These are phyloP conservation scores for Lanius ludovicianus DNA, from an alignment of 2,113 vertebrate species.

Conservation along the genomic window DNA sequence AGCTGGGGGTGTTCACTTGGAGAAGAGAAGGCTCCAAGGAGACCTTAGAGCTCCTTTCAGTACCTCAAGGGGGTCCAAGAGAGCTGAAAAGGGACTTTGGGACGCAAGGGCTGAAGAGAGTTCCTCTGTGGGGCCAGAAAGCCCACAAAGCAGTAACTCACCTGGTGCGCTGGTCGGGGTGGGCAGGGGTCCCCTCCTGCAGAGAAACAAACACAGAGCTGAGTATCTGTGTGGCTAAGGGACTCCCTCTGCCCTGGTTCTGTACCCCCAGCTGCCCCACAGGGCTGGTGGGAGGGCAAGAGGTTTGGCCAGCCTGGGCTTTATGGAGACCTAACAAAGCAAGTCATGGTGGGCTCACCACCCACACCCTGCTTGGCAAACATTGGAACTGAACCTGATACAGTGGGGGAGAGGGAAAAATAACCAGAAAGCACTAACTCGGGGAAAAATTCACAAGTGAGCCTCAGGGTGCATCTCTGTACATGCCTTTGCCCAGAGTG, in stretches of 20 bases:
- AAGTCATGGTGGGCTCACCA: neutral
- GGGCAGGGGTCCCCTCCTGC: slow-evolving; percentile 82
- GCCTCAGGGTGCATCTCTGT: neutral
- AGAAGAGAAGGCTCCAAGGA: neutral
- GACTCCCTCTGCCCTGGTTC: neutral
- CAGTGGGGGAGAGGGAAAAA: rapidly evolving
- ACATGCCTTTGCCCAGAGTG: neutral
- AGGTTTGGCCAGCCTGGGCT: neutral
- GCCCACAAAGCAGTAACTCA: neutral
- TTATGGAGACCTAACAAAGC: neutral
- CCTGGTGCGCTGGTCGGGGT: slow-evolving; percentile 62
- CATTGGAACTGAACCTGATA: rapidly evolving
- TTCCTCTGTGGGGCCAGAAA: neutral
- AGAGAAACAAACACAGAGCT: slow-evolving; percentile 54
- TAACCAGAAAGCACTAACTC: neutral
- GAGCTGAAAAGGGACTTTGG: too few species aligned
- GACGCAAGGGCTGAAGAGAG: neutral
- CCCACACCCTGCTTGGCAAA: neutral
- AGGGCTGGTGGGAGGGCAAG: neutral
- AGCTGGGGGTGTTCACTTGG: neutral
- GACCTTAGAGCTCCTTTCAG: neutral
- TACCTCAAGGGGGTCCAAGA: neutral
- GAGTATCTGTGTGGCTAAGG: neutral
- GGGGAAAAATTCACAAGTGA: neutral
- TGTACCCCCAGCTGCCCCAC: neutral